Conservation (phyloP, 1,140 invertebrate species). For the Drosophila novamexicana region DNA sequence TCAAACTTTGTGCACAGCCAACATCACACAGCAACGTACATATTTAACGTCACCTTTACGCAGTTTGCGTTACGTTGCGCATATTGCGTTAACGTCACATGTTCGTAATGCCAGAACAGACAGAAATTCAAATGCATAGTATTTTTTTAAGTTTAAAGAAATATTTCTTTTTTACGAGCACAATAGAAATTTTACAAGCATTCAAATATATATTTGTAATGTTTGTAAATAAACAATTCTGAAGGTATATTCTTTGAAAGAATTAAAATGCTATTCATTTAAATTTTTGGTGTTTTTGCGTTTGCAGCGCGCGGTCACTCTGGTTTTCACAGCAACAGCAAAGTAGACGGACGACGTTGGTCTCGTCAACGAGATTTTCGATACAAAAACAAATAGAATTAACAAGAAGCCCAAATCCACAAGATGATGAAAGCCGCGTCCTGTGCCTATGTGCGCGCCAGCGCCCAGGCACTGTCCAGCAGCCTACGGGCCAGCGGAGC, state of each 20-base stretch:
- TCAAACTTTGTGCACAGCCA: not conserved
- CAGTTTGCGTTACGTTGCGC: not conserved
- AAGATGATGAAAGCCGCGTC: constrained; percentile 88
- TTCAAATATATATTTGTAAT: not conserved
- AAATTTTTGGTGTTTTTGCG: constrained; percentile 3
- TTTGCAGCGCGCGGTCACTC: constrained; percentile 27
- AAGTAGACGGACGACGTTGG: constrained; percentile 46
- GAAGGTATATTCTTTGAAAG: constrained; percentile 1
- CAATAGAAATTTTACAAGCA: not conserved
- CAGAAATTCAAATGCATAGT: not conserved
- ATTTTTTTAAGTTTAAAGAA: not conserved
- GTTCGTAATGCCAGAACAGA: not conserved
- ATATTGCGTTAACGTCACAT: constrained; percentile 12
- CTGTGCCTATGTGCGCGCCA: constrained; percentile 87
- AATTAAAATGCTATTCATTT: not conserved
- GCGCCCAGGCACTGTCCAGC: constrained; percentile 86
- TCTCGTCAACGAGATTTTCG: constrained; percentile 65
- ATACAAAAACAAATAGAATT: constrained; percentile 57
- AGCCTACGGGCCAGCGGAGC: constrained; percentile 85
- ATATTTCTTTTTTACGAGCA: not conserved
- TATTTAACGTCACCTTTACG: not conserved
- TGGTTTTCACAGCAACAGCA: constrained; percentile 53
- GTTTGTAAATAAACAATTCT: not conserved
- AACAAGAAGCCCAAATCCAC: constrained; percentile 27
- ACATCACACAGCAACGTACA: not conserved